Conservation (phyloP, 2,113 vertebrate genomes). For the Myotis yumanensis region DNA sequence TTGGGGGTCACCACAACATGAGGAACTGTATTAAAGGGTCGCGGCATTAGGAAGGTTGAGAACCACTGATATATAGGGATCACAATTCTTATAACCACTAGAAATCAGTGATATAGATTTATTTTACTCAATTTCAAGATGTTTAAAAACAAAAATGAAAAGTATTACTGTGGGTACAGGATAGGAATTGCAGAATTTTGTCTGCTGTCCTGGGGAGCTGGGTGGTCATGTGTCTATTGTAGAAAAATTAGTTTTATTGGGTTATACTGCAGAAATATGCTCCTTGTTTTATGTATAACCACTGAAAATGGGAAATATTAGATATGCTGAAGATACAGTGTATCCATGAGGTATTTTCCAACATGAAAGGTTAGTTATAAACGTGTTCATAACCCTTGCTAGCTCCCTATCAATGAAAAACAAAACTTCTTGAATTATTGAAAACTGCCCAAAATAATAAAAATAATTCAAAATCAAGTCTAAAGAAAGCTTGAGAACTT, state of each 20-base stretch:
- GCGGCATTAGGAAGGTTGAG: too few species aligned
- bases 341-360: conserved; percentile 3
- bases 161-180: neutral
- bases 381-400: neutral
- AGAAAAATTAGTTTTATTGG: neutral
- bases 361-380: neutral
- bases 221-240: neutral
- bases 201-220: neutral
- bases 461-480: neutral
- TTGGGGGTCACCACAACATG: too few species aligned
- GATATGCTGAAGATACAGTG: neutral
- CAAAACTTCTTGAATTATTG: neutral
- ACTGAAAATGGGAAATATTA: conserved; percentile 2
- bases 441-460: neutral
- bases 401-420: neutral
- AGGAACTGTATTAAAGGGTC: too few species aligned
- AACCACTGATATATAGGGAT: neutral
- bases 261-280: neutral
- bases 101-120: conserved; percentile 55
- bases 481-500: neutral
- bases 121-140: conserved; percentile 12
- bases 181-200: conserved; percentile 32
- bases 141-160: conserved; percentile 27
- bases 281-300: neutral
- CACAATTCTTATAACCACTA: conserved; percentile 33